Evolutionary conservation across 2,797 vertebrate species (phyloP).

Genomic region (Pyrocephalus nanus): DNA sequence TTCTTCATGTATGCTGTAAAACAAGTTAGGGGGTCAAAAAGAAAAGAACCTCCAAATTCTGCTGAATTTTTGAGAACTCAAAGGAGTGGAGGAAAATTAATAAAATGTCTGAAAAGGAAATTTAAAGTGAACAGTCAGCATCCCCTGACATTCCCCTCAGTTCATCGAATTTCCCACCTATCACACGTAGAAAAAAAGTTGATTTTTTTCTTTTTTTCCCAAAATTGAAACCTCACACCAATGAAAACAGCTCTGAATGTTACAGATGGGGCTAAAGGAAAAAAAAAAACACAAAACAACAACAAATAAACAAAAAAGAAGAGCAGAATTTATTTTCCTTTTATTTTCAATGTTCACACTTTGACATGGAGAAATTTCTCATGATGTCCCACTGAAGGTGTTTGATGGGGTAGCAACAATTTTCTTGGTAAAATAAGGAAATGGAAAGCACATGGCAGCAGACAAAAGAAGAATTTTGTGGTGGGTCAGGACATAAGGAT

Average conservation of each 20-base stretch:
- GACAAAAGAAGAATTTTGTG: background rate
- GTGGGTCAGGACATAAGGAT: background rate
- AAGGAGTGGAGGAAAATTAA: background rate
- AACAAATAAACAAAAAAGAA: background rate
- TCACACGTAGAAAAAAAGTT: background rate
- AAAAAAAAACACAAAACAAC: too few relatives aligned
- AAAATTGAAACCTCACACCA: background rate
- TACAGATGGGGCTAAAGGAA: background rate
- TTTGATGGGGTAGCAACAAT: background rate
- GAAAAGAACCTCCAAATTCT: background rate
- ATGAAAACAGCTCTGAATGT: background rate
- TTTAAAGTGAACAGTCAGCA: background rate
- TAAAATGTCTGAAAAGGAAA: background rate
- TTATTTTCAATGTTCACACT: background rate
- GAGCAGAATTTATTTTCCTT: background rate
- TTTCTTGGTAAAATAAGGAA: background rate
- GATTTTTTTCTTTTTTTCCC: rapidly evolving
- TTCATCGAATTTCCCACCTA: background rate
- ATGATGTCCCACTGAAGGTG: background rate
- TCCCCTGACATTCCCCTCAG: background rate
- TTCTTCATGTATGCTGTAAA: background rate
- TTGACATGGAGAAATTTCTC: background rate
- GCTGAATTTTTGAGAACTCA: background rate
- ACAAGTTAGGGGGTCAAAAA: background rate
- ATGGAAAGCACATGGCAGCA: background rate